Evolutionary conservation across 2,888 invertebrate species (phyloP), one percentile per base, ranked within the genome.

Genomic region (Muschampia plurimacula): DNA sequence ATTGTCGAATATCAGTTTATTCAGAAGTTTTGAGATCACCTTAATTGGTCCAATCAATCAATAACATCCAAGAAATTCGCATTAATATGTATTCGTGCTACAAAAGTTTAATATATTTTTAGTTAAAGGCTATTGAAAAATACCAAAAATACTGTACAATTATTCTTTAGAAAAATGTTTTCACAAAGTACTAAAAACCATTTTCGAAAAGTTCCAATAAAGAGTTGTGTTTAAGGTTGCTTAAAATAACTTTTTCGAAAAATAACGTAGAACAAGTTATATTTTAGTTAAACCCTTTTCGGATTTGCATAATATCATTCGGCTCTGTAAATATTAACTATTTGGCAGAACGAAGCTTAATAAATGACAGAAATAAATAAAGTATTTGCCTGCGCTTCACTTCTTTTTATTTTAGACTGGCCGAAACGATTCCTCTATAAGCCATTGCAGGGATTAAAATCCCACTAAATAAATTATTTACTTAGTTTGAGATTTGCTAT

Each of bases 351-450:
- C 57, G 32, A 41, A 70, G 64, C 57, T 36, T 32, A 57, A 70
- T 46, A 64, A 32, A 70, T 70, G 70, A 57, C 57, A 32, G 70
- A 46, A 57, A 57, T 70, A 70, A 70, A 69, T 69, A 69, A 55
- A 69, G 69, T 69, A 41, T 55, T 57, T 12, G 44, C 28, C 9
- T 55, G 22, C 10, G 15, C 22, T 69, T 55, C 41, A 69, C 55
- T 63, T 22, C 12, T 52, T 44, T 60, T 68, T 46, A 68, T 68
- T 57, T 12, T 8, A 12, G 10, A 28, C 57, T 57, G 57, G 57
- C 28, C 57, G 12, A 57, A 57, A 55, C 22, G 55, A 28, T 36
- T 39, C 9, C 55, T 8, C 55, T 41, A 64, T 63, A 69, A 69
- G 57, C 55, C 63, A 55, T 55, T 49, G 32, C 32, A 39, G 22